Conservation (phyloP, 2,888 invertebrate genomes). For the Balanococcus diminutus region DNA sequence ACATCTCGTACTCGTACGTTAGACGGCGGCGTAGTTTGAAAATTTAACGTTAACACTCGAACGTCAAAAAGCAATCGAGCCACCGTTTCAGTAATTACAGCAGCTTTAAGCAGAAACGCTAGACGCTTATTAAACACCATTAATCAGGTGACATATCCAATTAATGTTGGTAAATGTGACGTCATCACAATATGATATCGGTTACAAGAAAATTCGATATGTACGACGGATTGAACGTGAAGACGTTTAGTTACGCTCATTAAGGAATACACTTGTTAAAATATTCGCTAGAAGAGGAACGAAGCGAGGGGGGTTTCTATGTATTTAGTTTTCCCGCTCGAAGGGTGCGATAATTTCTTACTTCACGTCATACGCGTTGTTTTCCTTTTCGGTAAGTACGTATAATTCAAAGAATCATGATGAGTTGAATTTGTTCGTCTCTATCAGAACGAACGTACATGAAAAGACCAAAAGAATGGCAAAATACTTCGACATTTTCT, state of each 20-base stretch:
- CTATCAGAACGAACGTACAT: neutral
- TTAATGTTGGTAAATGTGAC: constrained; percentile 57
- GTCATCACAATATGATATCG: constrained; percentile 57
- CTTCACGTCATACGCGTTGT: constrained; percentile 4
- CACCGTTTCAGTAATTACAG: constrained; percentile 4
- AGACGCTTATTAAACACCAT: constrained; percentile 57
- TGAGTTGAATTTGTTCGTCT: neutral
- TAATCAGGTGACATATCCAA: constrained; percentile 57
- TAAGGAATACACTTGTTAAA: constrained; percentile 52
- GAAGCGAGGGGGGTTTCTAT: neutral
- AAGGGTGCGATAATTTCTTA: constrained; percentile 38
- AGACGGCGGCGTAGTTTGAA: neutral
- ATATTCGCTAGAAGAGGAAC: neutral
- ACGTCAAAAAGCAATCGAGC: constrained; percentile 46
- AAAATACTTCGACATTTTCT: neutral
- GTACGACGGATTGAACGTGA: constrained; percentile 47
- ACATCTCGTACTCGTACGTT: neutral
- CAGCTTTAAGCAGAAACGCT: constrained; percentile 55
- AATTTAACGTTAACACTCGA: constrained; percentile 35
- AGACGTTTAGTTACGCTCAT: constrained; percentile 54
- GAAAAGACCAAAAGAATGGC: neutral
- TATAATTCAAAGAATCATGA: constrained; percentile 4
- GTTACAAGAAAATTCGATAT: constrained; percentile 49
- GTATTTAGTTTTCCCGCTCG: constrained; percentile 18
- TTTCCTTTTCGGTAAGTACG: neutral